Evolutionary conservation across 2,113 vertebrate species (phyloP), one percentile per base, ranked within the genome.

Genomic region (Malurus cyaneus): DNA sequence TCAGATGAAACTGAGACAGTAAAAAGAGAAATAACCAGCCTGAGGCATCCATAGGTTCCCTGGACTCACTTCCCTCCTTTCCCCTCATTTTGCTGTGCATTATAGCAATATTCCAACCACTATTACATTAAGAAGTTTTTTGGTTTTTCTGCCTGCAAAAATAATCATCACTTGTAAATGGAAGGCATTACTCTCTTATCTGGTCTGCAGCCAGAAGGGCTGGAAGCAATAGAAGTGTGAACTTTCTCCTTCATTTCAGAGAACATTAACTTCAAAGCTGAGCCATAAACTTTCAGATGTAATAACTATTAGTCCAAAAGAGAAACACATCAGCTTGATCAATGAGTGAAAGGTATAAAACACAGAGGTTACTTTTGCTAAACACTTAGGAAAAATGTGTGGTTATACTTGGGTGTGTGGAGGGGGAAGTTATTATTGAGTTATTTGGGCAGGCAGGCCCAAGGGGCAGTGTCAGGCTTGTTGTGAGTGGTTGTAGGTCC

Each of bases 211-310:
- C 82, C 88, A 84, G 90, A 87, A 57, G 79, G 80, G 28, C 93
- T 93, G 95, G 94, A 96, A 95, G 86, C 83, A 92, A 86, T 73
- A 80, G 87, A 96, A 91, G 95, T 96, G 95, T 94, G 94, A 96
- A 97, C 87, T 87, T 94, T 94, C 94, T 96, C 94, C 80, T 93
- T 96, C 94, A 92, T 96, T 97, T 96, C 66, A 80, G 85, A 91
- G 86, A 86, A 96, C 96, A 95, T 97, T 97, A 96, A 92, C 91
- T 92, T 93, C 85, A 89, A 96, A 96, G 96, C 76, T 60, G 74
- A 64, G 32, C 65, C 60, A 7, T 73, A 91, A 94, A 94, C 91
- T 95, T 93, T 93, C 89, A 94, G 85, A 96, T 93, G 86, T 91
- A 93, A 97, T 94, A 90, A 80, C 77, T 92, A 66, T 89, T 88